Evolutionary conservation across 35 echinoderm and acorn worm species (phyloP).

Genomic region (Heliocidaris tuberculata): DNA sequence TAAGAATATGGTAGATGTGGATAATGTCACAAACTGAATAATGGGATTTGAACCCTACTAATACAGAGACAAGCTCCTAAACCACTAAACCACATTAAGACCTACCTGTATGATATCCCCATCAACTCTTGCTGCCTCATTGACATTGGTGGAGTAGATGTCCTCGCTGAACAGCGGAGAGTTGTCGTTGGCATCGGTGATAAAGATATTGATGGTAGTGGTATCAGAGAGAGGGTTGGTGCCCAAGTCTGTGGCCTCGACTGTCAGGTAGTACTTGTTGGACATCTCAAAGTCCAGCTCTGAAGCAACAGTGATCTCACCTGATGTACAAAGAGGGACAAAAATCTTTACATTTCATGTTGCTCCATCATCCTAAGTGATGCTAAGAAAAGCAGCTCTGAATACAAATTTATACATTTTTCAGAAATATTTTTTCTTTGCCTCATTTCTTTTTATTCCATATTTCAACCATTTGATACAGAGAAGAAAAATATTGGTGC

Average conservation of each 20-base stretch:
- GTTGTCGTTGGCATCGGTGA: constrained; percentile 91
- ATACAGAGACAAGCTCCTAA: background rate
- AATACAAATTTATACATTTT: background rate
- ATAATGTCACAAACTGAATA: too few species aligned
- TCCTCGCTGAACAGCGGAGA: constrained; percentile 74
- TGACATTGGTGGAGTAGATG: constrained; percentile 76
- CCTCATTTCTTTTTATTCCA: background rate
- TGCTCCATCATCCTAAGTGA: background rate
- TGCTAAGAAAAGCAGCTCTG: background rate
- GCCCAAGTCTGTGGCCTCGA: constrained; percentile 85
- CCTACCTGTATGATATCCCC: constrained; percentile 27
- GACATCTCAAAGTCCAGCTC: constrained; percentile 86
- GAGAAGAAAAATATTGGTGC: background rate
- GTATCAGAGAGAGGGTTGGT: constrained; percentile 78
- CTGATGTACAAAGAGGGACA: constrained; percentile 30
- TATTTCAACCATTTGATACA: background rate
- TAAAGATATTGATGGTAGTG: constrained; percentile 80
- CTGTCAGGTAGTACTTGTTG: constrained; percentile 80
- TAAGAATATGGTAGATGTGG: too few species aligned
- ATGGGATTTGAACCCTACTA: background rate
- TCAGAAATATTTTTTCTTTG: background rate
- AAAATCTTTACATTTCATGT: background rate
- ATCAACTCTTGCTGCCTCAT: constrained; percentile 78
- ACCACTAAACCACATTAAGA: background rate
- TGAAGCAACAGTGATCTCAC: constrained; percentile 65